phyloP scores from a whole-genome alignment of 2,113 vertebrate species.

The Epinephelus fuscoguttatus region DNA sequence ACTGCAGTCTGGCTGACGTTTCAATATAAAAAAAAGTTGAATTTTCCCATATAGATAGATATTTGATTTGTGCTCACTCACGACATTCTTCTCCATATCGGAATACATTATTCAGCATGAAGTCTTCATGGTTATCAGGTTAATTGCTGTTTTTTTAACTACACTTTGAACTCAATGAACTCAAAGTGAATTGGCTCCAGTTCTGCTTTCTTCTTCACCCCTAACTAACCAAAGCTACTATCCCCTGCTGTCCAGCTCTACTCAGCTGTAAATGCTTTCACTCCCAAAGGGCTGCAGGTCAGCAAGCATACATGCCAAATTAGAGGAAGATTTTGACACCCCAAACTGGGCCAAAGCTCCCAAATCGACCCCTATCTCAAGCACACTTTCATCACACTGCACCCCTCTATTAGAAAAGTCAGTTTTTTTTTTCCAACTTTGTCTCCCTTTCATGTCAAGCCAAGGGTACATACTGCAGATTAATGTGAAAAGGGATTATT shows the following conservation, averaged over 20 bases:
- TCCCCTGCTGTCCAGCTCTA: constrained; percentile 41
- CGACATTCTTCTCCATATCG: too few species aligned
- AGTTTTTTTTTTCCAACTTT: not conserved
- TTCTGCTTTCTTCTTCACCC: constrained; percentile 24
- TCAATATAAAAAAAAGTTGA: not conserved
- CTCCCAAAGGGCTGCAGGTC: constrained; percentile 48
- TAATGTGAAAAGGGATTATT: constrained; percentile 21
- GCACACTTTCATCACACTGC: not conserved
- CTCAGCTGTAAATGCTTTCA: constrained; percentile 25
- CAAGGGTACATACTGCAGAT: constrained; percentile 19
- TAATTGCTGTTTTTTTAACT: not conserved
- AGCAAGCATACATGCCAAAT: constrained; percentile 38
- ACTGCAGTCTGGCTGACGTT: not conserved
- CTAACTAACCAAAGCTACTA: constrained; percentile 20
- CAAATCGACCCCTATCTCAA: constrained; percentile 30
- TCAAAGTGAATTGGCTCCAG: constrained; percentile 11
- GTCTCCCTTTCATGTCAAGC: constrained; percentile 20
- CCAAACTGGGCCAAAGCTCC: constrained; percentile 28
- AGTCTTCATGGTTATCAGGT: not conserved
- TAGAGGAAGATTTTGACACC: constrained; percentile 43
- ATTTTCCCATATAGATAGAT: not conserved
- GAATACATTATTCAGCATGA: not conserved
- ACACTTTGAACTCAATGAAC: constrained; percentile 45
- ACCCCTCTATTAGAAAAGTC: not conserved
- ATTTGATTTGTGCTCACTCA: too few species aligned